These are phyloP conservation scores for Seladonia tumulorum DNA, from an alignment of 2,888 invertebrate genomes.

Conservation along the genomic window DNA sequence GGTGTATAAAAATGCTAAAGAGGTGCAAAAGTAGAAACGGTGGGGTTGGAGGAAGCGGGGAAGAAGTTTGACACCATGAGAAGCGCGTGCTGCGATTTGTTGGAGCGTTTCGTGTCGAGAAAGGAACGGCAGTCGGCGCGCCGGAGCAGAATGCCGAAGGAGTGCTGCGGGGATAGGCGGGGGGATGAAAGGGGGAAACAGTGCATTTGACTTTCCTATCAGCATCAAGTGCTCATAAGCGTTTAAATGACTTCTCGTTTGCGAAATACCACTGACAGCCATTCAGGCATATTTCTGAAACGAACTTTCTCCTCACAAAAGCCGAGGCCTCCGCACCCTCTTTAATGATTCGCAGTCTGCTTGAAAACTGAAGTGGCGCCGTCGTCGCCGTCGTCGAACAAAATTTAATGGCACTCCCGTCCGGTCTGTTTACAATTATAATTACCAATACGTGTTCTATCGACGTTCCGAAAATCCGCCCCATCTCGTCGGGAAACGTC, in stretches of 20 bases:
- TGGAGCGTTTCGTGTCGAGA: constrained; percentile 52
- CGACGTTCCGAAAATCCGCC: background rate
- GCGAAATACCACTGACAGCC: constrained; percentile 72
- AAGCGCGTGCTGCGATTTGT: constrained; percentile 44
- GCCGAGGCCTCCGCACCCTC: background rate
- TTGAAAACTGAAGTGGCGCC: constrained; percentile 32
- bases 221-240: constrained; percentile 66
- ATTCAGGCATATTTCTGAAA: constrained; percentile 67
- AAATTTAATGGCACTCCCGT: constrained; percentile 33
- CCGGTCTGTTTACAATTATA: background rate
- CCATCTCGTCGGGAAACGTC: background rate
- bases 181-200: constrained; percentile 41
- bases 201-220: constrained; percentile 73
- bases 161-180: background rate
- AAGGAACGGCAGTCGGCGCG: constrained; percentile 39
- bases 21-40: background rate
- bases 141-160: constrained; percentile 15
- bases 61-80: constrained; percentile 51
- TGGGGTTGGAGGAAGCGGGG: background rate
- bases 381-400: background rate
- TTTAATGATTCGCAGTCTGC: constrained; percentile 19
- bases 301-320: constrained; percentile 19
- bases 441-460: background rate
- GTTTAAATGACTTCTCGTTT: constrained; percentile 76
- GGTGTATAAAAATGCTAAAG: constrained; percentile 12